Conservation (phyloP, 2,113 vertebrate genomes). For the Catagonus wagneri region DNA sequence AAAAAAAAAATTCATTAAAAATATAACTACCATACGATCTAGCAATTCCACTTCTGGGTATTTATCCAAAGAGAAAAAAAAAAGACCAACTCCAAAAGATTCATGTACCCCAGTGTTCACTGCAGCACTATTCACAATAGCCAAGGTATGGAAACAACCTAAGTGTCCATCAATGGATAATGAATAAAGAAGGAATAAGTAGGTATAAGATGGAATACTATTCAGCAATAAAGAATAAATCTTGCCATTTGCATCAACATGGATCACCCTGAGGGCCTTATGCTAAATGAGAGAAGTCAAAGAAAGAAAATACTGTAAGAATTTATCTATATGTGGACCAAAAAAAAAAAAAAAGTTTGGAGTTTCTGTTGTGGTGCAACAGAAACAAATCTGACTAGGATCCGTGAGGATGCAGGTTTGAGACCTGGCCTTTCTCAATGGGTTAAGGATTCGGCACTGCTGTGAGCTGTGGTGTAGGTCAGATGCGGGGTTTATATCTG, state of each 20-base stretch:
- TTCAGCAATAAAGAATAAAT: neutral
- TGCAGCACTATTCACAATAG: neutral
- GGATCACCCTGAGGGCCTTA: neutral
- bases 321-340: too few relatives aligned
- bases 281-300: neutral
- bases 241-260: neutral
- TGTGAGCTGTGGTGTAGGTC: too few relatives aligned
- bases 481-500: too few relatives aligned
- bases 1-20: neutral
- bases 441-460: too few relatives aligned
- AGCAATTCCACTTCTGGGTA: neutral
- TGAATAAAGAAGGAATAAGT: neutral
- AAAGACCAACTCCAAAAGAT: neutral
- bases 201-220: neutral
- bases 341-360: neutral
- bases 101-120: neutral
- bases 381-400: too few relatives aligned
- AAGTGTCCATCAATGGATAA: neutral
- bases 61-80: neutral
- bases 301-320: neutral
- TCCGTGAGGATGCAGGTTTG: too few relatives aligned
- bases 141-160: neutral
- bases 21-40: rapidly evolving
- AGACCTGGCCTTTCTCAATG: too few relatives aligned
- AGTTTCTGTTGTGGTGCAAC: too few relatives aligned